Percentiles rank a stretch among this genome's conserved stretches.
Evolutionary conservation across 2,888 invertebrate genomes (phyloP).

Genomic region (Acronicta leporina): DNA sequence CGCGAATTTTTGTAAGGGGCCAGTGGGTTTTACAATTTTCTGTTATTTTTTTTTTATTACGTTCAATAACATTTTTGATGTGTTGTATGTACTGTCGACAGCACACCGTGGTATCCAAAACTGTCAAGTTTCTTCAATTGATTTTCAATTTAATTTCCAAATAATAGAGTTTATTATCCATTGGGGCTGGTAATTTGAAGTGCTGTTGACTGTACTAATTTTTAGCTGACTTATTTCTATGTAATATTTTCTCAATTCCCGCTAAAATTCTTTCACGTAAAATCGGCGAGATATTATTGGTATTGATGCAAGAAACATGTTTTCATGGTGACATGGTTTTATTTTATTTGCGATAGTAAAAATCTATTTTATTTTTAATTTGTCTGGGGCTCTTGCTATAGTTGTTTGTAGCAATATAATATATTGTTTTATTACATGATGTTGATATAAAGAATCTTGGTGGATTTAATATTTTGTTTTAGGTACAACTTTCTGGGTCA

Average conservation of each 20-base stretch:
- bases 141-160: no score
- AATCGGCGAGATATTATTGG: slow-evolving; percentile 47
- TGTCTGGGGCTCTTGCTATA: slow-evolving; percentile 32
- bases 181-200: no score
- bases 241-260: background rate
- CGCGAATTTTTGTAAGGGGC: slow-evolving; percentile 44
- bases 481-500: no score
- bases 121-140: no score
- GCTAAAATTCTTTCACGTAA: slow-evolving; percentile 22
- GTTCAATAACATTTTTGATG: no score
- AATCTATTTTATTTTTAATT: slow-evolving; percentile 48
- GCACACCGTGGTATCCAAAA: no score
- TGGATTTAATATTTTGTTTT: no score
- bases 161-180: no score
- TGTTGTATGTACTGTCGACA: no score
- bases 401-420: slow-evolving; percentile 7
- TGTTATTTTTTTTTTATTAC: background rate
- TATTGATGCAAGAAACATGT: slow-evolving; percentile 37
- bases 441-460: no score
- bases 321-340: slow-evolving; percentile 41
- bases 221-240: slow-evolving; percentile 17
- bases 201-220: no score
- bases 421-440: background rate
- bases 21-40: slow-evolving; percentile 25
- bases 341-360: slow-evolving; percentile 34